phyloP scores from a whole-genome alignment of 1,140 invertebrate species.

The Calycopis cecrops region DNA sequence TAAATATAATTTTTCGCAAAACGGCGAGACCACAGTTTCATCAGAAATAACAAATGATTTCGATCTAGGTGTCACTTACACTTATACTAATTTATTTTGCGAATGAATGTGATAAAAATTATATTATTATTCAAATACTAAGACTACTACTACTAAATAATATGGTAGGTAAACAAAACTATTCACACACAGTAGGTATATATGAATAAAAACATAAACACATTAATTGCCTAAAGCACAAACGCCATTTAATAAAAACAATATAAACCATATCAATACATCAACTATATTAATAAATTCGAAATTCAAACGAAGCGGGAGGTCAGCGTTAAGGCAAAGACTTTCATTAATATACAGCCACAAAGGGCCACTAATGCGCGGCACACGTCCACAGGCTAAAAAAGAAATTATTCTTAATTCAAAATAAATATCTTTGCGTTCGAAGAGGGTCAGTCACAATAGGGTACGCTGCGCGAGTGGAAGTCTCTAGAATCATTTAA shows the following conservation, averaged over 20 bases:
- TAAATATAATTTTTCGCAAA: no score
- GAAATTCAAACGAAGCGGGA: slow-evolving; percentile 34
- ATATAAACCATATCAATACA: background rate
- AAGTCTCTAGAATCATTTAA: slow-evolving; percentile 60
- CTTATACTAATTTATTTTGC: no score
- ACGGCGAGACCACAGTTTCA: no score
- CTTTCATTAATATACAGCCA: slow-evolving; percentile 55
- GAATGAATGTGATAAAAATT: no score
- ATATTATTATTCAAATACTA: no score
- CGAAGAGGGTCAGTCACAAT: slow-evolving; percentile 61
- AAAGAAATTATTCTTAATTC: slow-evolving; percentile 68
- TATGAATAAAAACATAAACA: no score
- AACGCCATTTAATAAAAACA: background rate
- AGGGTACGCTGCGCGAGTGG: slow-evolving; percentile 40
- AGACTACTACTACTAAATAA: no score
- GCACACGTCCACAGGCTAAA: slow-evolving; percentile 62
- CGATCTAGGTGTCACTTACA: no score
- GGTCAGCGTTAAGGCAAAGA: slow-evolving; percentile 25
- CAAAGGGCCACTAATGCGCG: slow-evolving; percentile 61
- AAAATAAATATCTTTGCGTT: slow-evolving; percentile 49
- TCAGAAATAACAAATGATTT: no score
- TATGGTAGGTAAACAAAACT: no score
- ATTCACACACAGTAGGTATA: no score
- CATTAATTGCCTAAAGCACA: background rate
- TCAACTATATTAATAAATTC: slow-evolving; percentile 12